Evolutionary conservation across 2,797 vertebrate genomes (phyloP), one percentile per base, ranked within the genome.

Genomic region (Spea hammondii): DNA sequence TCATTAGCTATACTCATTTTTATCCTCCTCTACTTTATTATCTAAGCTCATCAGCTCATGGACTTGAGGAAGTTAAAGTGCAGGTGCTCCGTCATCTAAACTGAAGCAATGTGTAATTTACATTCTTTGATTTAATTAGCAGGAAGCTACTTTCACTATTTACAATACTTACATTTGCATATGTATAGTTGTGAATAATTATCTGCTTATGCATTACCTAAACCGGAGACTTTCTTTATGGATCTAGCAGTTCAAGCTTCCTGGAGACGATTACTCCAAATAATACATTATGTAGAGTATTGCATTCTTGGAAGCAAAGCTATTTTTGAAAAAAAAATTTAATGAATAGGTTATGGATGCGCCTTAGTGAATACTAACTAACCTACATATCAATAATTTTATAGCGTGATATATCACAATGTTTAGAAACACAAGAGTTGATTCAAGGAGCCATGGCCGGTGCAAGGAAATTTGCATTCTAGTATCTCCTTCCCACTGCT

Each of bases 141-240:
- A 62, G 59, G 59, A 62, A 62, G n/a, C 55, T 11, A 12, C 59
- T 17, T 17, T 12, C n/a, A 6, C 6, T 62, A 6, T 62, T 4
- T 17, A 62, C 59, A 62, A 62, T 62, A 2, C n/a, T 6, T 6
- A 17, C 9, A 62, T 62, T 62, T 62, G 59, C 59, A 62, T 62
- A 17, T 62, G 59, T 62, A 62, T 62, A 9, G n/a, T 17, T 6
- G 59, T 6, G n/a, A 62, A 32, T 6, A 14, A 62, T 62, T 14
- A 32, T 17, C 5, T 62, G n/a, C n/a, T 17, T 62, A 32, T 57
- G 32, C 32, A 32, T 32, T 32, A 57, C 55, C n/a, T 57, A 11
- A 5, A 32, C n/a, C 59, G n/a, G 59, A 62, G 14, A 62, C 59
- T 9, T 62, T 62, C 59, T 62, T 62, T 62, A 62, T 62, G n/a